Base-by-base conservation (phyloP, 2,113 vertebrate species). In the Morone saxatilis region DNA sequence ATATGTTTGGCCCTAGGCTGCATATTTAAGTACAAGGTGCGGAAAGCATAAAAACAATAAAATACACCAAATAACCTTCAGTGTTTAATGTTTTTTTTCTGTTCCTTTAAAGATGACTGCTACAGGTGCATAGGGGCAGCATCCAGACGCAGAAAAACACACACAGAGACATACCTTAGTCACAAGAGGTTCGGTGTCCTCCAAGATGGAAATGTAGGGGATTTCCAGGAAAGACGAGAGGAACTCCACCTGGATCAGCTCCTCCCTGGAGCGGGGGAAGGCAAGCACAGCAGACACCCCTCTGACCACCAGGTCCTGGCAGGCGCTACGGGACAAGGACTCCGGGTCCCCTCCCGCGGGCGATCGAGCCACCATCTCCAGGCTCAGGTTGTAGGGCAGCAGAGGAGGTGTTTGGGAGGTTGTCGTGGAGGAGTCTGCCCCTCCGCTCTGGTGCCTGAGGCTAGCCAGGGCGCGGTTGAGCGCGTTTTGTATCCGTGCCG, bases 201-300 rank as follows among this genome's bases (percentile, higher is more conserved):
- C 96, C 86, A 97, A 92, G 92, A 98, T 93, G 91, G 97, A 98
- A 86, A 98, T 84, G 93, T 98, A 96, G 2, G 98, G 98, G 86
- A 97, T 95, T 93, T 96, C 95, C 90, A 98, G 90, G 81, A 96
- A 96, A 31, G 96, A 94, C 20, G 97, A 96, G 86, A 99, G 94
- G 93, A 99, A 98, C 76, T 97, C 97, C 95, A 98, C 89, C 93
- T 97, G 97, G 88, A 97, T 95, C 80, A 98, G 94, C 94, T 98
- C 97, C 54, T 96, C 96, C 31, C 94, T 95, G 85, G 95, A 96
- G 78, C 97, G 96, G 10, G 98, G 97, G 89, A 99, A 97, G 7
- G 97, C 97, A 53, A 98, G 91, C 84, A 97, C 91, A 1, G 96
- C 97, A 12, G 95, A 95, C 86, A 97, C 97, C 56, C 97, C 97